Evolutionary conservation across 2,113 vertebrate species (phyloP), one percentile per base, ranked within the genome.

Genomic region (Pontoporia blainvillei): DNA sequence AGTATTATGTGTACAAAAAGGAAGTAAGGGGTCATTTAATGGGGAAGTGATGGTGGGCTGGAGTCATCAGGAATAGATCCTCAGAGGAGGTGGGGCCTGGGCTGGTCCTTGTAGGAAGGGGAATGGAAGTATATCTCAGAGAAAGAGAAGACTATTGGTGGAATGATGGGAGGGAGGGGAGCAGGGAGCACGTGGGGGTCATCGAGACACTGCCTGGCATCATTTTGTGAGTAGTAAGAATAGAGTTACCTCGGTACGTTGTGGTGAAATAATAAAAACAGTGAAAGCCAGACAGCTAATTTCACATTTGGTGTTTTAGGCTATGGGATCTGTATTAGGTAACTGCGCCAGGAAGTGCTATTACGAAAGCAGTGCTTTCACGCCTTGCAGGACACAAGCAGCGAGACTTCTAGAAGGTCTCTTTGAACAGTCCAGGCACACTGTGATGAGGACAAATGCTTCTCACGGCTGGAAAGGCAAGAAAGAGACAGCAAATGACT

Each of bases 381-480:
- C 44, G 82, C 31, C 44, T 44, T 54, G 86, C 36, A 81, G 46
- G 23, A 64, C 0, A 27, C n/a, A 44, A 88, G 36, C 2, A 1
- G 52, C 44, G 36, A 96, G 64, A 61, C 39, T 78, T 85, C 66
- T 88, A 64, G 96, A 95, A 95, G 81, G 66, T 18, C 0, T n/a
- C 31, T 72, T 87, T 59, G 31, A 88, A 31, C 1, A 39, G 41
- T 39, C 54, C 52, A 61, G 82, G 75, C 61, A 29, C 61, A 62
- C 18, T 14, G 34, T 36, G 21, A n/a, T 76, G 75, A 72, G 62
- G 79, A 92, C 46, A 62, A 69, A 79, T 93, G 31, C 67, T 52
- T 91, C 61, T 96, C 64, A 52, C 49, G 44, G 85, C 79, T 96
- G 81, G 73, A 54, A 94, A 75, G 72, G 72, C 13, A 2, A 96